A percentile compares a stretch with the other conserved stretches of the same genome.
Evolutionary conservation across 2,888 invertebrate genomes (phyloP).

Genomic region (Ashinkailepas kermadecensis): DNA sequence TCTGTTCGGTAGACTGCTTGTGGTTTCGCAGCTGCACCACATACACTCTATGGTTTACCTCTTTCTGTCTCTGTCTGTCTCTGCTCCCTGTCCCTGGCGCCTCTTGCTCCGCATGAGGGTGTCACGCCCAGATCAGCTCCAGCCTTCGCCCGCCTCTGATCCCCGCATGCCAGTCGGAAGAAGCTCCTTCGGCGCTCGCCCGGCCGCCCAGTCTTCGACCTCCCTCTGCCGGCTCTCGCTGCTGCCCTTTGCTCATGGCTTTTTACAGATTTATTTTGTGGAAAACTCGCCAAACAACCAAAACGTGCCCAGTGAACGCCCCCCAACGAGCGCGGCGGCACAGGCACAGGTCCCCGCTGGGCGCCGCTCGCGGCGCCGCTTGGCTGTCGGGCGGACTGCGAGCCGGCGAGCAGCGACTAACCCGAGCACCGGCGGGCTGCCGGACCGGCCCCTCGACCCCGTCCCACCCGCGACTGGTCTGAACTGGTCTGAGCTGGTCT

Average conservation of each 20-base stretch:
- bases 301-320: not conserved
- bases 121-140: not conserved
- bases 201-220: not conserved
- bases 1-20: not conserved
- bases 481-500: too few relatives aligned
- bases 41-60: not conserved
- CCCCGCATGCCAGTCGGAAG: not conserved
- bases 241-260: conserved; percentile 18
- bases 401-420: too few relatives aligned
- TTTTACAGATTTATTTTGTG: conserved; percentile 19
- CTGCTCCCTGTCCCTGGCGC: conserved; percentile 1
- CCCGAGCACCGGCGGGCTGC: too few relatives aligned
- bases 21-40: not conserved
- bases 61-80: not conserved
- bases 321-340: not conserved
- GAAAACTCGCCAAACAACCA: conserved; percentile 14
- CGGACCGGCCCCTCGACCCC: not conserved
- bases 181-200: not conserved
- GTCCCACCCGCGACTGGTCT: not conserved
- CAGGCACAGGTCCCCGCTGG: too few relatives aligned
- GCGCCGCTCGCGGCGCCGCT: not conserved
- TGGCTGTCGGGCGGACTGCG: too few relatives aligned
- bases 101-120: not conserved
- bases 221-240: not conserved
- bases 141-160: not conserved